Evolutionary conservation across 2,888 invertebrate species (phyloP).

Genomic region (Caenorhabditis afra): DNA sequence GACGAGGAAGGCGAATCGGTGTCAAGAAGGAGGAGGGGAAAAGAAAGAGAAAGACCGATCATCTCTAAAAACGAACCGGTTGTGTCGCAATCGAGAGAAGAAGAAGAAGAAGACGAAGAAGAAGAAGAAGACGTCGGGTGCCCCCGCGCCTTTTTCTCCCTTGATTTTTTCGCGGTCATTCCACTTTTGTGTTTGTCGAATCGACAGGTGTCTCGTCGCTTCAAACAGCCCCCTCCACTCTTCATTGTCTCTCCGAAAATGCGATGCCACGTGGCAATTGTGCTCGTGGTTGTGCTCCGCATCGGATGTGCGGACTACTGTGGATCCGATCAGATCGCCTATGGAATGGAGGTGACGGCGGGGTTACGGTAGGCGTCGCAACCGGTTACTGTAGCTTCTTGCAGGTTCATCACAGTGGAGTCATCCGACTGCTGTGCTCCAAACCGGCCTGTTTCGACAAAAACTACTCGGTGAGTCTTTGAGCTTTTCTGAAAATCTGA

Average conservation of each 20-base stretch:
- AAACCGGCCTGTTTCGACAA: conserved; percentile 61
- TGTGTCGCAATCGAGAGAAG: conserved; percentile 50
- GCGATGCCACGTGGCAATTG: conserved; percentile 3
- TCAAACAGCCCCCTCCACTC: too few relatives aligned
- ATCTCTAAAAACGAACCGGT: conserved; percentile 39
- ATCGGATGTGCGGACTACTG: conserved; percentile 42
- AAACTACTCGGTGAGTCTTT: conserved; percentile 52
- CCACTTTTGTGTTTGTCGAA: conserved; percentile 40
- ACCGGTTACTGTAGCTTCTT: neutral
- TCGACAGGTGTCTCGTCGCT: conserved; percentile 18
- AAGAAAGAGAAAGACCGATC: conserved; percentile 39
- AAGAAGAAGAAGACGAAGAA: conserved; percentile 6
- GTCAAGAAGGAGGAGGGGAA: conserved; percentile 25
- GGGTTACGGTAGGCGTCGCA: too few relatives aligned
- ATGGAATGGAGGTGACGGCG: conserved; percentile 58
- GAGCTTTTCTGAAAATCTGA: neutral
- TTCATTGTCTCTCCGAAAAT: conserved; percentile 20
- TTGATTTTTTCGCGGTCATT: conserved; percentile 60
- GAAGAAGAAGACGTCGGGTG: neutral
- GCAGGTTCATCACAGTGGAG: conserved; percentile 56
- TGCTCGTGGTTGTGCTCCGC: neutral
- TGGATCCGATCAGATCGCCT: conserved; percentile 55
- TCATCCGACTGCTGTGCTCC: conserved; percentile 51
- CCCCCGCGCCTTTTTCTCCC: conserved; percentile 22
- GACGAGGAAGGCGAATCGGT: conserved; percentile 8